phyloP scores from a whole-genome alignment of 2,797 vertebrate species.

The Silurus aristotelis region DNA sequence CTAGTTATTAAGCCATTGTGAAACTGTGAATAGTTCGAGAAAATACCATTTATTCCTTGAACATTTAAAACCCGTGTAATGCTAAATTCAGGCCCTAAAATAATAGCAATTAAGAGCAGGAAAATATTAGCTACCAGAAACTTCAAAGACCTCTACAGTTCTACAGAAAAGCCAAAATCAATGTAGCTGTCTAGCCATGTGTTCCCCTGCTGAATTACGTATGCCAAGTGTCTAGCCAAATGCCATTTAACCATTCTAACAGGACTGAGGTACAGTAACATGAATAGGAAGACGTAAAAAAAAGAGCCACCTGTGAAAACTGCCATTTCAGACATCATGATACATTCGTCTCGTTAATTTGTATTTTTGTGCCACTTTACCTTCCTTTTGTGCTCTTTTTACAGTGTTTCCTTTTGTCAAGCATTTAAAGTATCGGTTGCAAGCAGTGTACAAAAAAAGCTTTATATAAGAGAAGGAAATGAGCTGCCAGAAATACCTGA shows the following conservation, averaged over 20 bases:
- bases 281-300: constrained; percentile 11
- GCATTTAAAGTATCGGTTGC: constrained; percentile 12
- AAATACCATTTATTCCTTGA: background rate
- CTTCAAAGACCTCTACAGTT: background rate
- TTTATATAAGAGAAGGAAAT: constrained; percentile 5
- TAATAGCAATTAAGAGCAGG: constrained; percentile 21
- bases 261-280: constrained; percentile 11
- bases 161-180: constrained; percentile 26
- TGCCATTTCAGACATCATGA: constrained; percentile 20
- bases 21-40: background rate
- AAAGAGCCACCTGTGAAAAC: constrained; percentile 20
- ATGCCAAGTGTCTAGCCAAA: constrained; percentile 14
- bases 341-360: constrained; percentile 19
- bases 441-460: background rate
- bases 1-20: background rate
- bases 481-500: constrained; percentile 8
- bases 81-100: background rate
- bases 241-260: constrained; percentile 25
- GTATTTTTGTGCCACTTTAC: constrained; percentile 3
- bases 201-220: constrained; percentile 31
- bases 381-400: background rate
- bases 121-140: constrained; percentile 9
- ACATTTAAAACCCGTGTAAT: background rate
- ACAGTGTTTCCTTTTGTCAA: constrained; percentile 5
- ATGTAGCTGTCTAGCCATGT: constrained; percentile 16